Percentiles rank a stretch among this genome's conserved stretches.
phyloP scores from a whole-genome alignment of 2,888 invertebrate genomes.

The Euclidia mi region DNA sequence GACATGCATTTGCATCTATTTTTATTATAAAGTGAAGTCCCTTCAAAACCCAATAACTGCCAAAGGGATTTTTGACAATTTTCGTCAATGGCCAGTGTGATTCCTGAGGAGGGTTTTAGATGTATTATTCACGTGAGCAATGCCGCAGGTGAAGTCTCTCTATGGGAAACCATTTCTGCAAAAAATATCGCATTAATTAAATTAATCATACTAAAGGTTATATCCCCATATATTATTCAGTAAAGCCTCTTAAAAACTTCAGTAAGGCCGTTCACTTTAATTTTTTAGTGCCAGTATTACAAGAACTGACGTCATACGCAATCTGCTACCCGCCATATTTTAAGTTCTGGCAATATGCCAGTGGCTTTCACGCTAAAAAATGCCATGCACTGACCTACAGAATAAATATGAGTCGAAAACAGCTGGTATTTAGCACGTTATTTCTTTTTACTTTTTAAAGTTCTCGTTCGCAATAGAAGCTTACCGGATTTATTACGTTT shows the following conservation, averaged over 20 bases:
- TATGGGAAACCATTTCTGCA: too few relatives aligned
- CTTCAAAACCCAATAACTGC: too few relatives aligned
- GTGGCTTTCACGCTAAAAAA: slow-evolving; percentile 39
- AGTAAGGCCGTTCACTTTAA: slow-evolving; percentile 36
- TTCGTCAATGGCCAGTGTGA: too few relatives aligned
- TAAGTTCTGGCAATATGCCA: slow-evolving; percentile 38
- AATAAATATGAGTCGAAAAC: slow-evolving; percentile 31
- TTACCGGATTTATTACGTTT: too few relatives aligned
- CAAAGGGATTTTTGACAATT: too few relatives aligned
- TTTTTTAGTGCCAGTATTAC: slow-evolving; percentile 30
- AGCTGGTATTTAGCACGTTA: background rate
- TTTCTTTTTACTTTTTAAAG: background rate
- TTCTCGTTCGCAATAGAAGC: background rate
- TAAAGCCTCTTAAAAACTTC: slow-evolving; percentile 23
- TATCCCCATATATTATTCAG: slow-evolving; percentile 20
- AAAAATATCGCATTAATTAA: too few relatives aligned
- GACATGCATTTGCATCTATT: too few relatives aligned
- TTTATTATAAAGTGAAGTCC: too few relatives aligned
- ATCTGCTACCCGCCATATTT: slow-evolving; percentile 39
- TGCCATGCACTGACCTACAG: slow-evolving; percentile 31
- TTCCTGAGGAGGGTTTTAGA: too few relatives aligned
- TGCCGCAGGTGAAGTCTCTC: too few relatives aligned
- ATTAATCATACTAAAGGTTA: too few relatives aligned
- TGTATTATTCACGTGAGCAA: too few relatives aligned
- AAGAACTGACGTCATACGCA: slow-evolving; percentile 40